These are phyloP conservation scores for Pristionchus mayeri DNA, from an alignment of 2,888 invertebrate genomes.

Conservation along the genomic window DNA sequence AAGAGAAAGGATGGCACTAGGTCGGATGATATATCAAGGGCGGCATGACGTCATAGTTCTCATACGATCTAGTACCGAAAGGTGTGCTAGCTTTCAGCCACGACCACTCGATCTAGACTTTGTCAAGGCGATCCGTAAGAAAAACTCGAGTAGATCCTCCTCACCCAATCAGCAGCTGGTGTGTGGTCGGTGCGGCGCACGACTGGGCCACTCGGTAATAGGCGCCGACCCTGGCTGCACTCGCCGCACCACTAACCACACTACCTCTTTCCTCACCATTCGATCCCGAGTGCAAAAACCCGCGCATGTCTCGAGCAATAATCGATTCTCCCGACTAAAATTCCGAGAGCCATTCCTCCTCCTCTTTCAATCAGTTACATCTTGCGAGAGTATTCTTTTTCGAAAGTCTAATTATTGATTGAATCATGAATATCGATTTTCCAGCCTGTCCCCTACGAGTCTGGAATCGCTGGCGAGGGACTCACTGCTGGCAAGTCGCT, in stretches of 20 bases:
- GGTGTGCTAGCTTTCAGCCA: slow-evolving; percentile 26
- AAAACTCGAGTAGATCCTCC: background rate
- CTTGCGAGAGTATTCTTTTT: background rate
- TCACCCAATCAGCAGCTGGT: background rate
- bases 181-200: slow-evolving; percentile 25
- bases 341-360: slow-evolving; percentile 19
- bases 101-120: slow-evolving; percentile 32
- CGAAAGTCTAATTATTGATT: background rate
- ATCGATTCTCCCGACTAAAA: slow-evolving; percentile 3
- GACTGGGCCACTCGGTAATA: slow-evolving; percentile 29
- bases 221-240: background rate
- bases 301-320: slow-evolving; percentile 33
- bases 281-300: background rate
- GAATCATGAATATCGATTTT: slow-evolving; percentile 48
- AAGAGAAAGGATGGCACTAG: too few relatives aligned
- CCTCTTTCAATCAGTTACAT: slow-evolving; percentile 41
- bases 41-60: too few relatives aligned
- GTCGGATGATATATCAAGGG: too few relatives aligned
- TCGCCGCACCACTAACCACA: slow-evolving; percentile 10
- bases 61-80: too few relatives aligned
- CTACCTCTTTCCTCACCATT: background rate
- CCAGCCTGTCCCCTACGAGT: slow-evolving; percentile 70
- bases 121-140: background rate
- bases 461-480: slow-evolving; percentile 67
- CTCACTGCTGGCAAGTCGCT: slow-evolving; percentile 67